Base-by-base conservation (phyloP, 2,888 invertebrate genomes). In the Steinernema hermaphroditum region DNA sequence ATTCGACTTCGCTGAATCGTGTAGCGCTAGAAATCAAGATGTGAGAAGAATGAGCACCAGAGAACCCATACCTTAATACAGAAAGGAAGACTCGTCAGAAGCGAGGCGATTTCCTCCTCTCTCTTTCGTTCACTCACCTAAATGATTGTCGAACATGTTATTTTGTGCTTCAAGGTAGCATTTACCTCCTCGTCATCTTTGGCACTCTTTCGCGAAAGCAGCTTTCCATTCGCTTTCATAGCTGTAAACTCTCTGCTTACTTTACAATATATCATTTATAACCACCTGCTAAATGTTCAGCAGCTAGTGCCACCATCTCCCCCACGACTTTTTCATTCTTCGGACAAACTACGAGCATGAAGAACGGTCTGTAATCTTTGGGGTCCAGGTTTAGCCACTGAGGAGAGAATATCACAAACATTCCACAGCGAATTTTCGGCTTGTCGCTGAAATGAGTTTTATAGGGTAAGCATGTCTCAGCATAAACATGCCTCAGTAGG, bases 371-470 rank as follows among this genome's bases (percentile, higher is more conserved):
- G 24, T 68, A 71, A 14, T 80, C 79, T 12, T 70, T 57, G 1
- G 77, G 76, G 34, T 79, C 74, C 1, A 75, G 72, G 49, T 79
- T 79, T 19, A 79, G 72, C 78, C 78, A 79, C 0, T 68, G 68
- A 0, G 79, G 80, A 6, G 77, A 78, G 75, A 78, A 79, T 12
- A 80, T 79, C 6, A 73, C 76, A 50, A 80, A 80, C 6, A 76
- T 54, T 14, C 76, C 75, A 46, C 68, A 41, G n/a, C 44, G 44
- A 43, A 54, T 27, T 27, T 14, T 27, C 6, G 22, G 6, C 24
- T 22, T 54, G 4, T 54, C 54, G 27, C 54, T 54, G 27, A 27
- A 54, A 27, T 8, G 12, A 14, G 16, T 12, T 6, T 9, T 71
- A 27, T 12, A 24, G 41, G 24, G 22, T 41, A 19, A 14, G 24